Evolutionary conservation across 2,888 invertebrate genomes (phyloP).

Genomic region (Empis livida): DNA sequence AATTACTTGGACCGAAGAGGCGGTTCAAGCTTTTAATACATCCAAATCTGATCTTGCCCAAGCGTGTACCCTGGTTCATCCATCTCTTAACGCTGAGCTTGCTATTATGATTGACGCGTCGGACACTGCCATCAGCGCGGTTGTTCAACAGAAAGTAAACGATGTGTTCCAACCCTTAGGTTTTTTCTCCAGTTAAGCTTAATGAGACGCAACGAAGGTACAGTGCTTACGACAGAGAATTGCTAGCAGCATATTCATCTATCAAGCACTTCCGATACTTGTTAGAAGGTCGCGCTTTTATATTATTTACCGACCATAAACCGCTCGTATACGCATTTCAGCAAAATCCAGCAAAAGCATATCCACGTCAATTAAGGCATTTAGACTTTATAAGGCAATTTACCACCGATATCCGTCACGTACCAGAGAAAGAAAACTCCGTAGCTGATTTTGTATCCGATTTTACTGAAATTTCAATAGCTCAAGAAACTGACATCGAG

Average conservation of each 20-base stretch:
- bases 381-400: constrained; percentile 7
- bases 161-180: constrained; percentile 2
- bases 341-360: constrained; percentile 1
- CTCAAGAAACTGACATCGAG: not conserved
- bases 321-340: constrained; percentile 1
- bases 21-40: constrained; percentile 1
- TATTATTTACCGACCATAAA: constrained; percentile 2
- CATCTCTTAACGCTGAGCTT: not conserved
- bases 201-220: not conserved
- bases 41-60: constrained; percentile 5
- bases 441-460: constrained; percentile 7
- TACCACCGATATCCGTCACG: constrained; percentile 7
- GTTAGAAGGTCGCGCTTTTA: not conserved
- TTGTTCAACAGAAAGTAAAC: constrained; percentile 1
- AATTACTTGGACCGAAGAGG: constrained; percentile 4
- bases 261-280: constrained; percentile 1
- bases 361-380: constrained; percentile 4
- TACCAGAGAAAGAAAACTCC: constrained; percentile 4
- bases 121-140: constrained; percentile 2
- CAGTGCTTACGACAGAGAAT: constrained; percentile 4
- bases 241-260: constrained; percentile 3
- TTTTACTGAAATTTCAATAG: constrained; percentile 3
- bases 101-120: constrained; percentile 3
- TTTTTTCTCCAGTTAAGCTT: constrained; percentile 2
- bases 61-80: constrained; percentile 3